Percentiles rank a stretch among this genome's conserved stretches.
These are phyloP conservation scores for Cyrtodaria siliqua DNA, from an alignment of 2,888 invertebrate species.

Conservation along the genomic window DNA sequence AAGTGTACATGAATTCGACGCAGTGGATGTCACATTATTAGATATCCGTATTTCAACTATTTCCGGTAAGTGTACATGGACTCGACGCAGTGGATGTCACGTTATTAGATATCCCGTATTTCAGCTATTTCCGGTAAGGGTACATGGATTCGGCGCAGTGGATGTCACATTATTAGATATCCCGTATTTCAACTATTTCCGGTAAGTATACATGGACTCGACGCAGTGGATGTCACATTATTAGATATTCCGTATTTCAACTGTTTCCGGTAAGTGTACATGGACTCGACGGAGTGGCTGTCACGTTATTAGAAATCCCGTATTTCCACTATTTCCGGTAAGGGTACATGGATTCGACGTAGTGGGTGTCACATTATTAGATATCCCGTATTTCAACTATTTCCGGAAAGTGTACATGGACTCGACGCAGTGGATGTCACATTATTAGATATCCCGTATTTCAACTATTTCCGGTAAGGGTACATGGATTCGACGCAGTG, in stretches of 20 bases:
- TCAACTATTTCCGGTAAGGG: too few relatives aligned
- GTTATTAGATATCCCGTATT: constrained; percentile 55
- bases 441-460: constrained; percentile 52
- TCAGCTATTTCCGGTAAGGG: too few relatives aligned
- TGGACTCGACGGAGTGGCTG: too few relatives aligned
- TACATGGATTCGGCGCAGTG: constrained; percentile 38
- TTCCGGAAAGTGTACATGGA: constrained; percentile 70
- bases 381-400: constrained; percentile 69
- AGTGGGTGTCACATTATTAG: constrained; percentile 61
- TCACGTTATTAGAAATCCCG: too few relatives aligned
- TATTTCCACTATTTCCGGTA: too few relatives aligned
- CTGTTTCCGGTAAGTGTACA: constrained; percentile 69
- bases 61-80: constrained; percentile 64
- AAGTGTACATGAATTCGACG: constrained; percentile 48
- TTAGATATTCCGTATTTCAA: constrained; percentile 67
- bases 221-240: not conserved
- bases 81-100: too few relatives aligned
- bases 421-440: not conserved
- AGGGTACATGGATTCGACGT: too few relatives aligned
- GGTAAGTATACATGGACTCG: too few relatives aligned
- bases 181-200: constrained; percentile 71
- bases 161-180: constrained; percentile 63
- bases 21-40: constrained; percentile 59
- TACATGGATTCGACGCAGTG: constrained; percentile 35
- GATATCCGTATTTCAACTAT: constrained; percentile 70